phyloP scores from a whole-genome alignment of 1,140 invertebrate species.

The Radopholus similis region DNA sequence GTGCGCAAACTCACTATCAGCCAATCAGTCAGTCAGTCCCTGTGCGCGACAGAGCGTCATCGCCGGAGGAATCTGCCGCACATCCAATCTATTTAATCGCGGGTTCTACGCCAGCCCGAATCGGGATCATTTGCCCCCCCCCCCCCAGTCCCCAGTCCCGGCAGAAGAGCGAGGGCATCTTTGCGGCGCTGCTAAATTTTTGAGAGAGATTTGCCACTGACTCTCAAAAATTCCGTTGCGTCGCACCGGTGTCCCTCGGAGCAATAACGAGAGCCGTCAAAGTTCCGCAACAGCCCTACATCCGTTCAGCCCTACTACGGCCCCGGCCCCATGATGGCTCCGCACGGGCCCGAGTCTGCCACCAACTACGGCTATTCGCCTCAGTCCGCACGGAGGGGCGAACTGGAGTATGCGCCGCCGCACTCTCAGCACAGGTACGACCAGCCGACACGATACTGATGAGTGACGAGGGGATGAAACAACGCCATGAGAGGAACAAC shows the following conservation, averaged over 20 bases:
- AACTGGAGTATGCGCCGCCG: no score
- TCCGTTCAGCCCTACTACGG: neutral
- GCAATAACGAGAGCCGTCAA: neutral
- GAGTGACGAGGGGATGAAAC: no score
- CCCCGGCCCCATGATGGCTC: no score
- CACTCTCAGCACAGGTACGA: no score
- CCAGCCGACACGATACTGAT: no score
- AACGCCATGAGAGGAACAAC: no score
- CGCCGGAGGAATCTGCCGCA: no score
- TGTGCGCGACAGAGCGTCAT: no score
- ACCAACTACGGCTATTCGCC: neutral
- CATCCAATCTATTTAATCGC: no score
- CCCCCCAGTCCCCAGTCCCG: neutral
- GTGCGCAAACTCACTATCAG: no score
- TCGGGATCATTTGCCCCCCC: neutral
- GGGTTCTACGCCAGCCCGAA: no score
- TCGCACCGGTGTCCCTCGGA: conserved; percentile 25
- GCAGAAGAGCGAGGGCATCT: neutral
- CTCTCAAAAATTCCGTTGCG: conserved; percentile 52
- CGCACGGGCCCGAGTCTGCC: neutral
- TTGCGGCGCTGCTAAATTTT: conserved; percentile 44
- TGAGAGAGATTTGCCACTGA: conserved; percentile 29
- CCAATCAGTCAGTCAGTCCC: no score
- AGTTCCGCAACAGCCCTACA: neutral
- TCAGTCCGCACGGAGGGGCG: neutral